Base-by-base conservation (phyloP, 64 coral and sea anemone species). In the Pocillopora verrucosa region DNA sequence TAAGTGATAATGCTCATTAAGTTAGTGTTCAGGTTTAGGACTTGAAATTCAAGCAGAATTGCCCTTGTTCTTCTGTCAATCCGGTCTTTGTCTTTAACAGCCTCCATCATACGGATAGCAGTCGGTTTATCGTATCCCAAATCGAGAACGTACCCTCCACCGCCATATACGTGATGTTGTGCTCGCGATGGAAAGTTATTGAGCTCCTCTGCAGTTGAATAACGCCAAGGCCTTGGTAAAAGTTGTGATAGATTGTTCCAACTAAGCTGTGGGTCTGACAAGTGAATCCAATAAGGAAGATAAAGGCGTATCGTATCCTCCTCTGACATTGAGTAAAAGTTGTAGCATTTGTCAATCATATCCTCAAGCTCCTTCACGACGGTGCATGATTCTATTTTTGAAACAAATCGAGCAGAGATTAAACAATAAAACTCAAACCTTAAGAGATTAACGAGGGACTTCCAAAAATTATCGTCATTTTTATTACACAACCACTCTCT, bases 21-120 rank as follows among this genome's bases (percentile, higher is more conserved):
- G 72, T 86, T 86, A 14, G 83, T 72, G 83, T 86, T 86, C 20
- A 86, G 25, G 83, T 86, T 86, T n/a, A 86, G 51, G 24, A 86
- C 65, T 70, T 70, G 72, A 65, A 86, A 74, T 57, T 86, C 83
- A 22, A 86, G 83, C 4, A 86, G n/a, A 58, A 86, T 36, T 2
- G 83, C 83, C 72, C 83, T 70, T 30, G 83, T 86, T 56, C 83
- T 70, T 68, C 83, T 86, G 24, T 86, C 83, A 13, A 86, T 38
- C 83, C 83, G 72, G n/a, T 70, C 38, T 11, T 74, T 86, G 56
- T 86, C 65, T 86, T 86, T 86, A 13, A 86, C 65, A 22, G 2
- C 83, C 72, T 74, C 65, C 72, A 86, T 72, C 64, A 74, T 74
- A n/a, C 38, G 65, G 20, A 86, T 86, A 36, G 83, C 83, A 72